Conservation (phyloP, 2,888 invertebrate genomes). For the Euclidia mi region DNA sequence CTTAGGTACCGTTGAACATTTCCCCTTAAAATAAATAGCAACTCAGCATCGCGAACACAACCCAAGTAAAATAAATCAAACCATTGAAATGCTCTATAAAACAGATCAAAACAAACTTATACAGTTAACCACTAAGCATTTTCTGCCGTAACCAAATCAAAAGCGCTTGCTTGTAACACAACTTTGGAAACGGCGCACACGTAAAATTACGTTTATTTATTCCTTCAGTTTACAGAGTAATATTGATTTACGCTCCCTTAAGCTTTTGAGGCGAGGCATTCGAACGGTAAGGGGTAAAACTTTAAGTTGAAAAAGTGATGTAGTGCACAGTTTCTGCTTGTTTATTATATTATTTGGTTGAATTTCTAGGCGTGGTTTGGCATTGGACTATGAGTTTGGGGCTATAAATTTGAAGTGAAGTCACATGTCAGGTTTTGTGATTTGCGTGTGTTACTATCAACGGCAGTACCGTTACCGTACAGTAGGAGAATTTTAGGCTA, state of each 20-base stretch:
- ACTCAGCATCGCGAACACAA: no score
- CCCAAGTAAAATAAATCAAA: not conserved
- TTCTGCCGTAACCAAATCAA: constrained; percentile 33
- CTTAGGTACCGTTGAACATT: no score
- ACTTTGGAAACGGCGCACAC: constrained; percentile 10
- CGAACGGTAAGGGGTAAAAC: constrained; percentile 22
- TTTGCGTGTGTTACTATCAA: no score
- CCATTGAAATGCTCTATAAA: not conserved
- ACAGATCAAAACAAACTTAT: constrained; percentile 11
- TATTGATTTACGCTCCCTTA: constrained; percentile 41
- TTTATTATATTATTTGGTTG: not conserved
- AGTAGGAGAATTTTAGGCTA: no score
- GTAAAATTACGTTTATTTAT: constrained; percentile 40
- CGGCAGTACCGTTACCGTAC: no score
- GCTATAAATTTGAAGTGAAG: no score
- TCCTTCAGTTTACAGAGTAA: constrained; percentile 25
- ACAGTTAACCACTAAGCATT: constrained; percentile 15
- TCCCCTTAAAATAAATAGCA: no score
- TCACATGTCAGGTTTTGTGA: no score
- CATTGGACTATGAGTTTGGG: no score
- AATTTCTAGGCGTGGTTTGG: not conserved
- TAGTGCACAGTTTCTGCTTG: not conserved
- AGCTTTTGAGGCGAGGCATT: constrained; percentile 28
- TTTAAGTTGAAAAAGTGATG: not conserved
- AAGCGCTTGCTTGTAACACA: constrained; percentile 15